Percentiles rank a stretch among this genome's conserved stretches.
phyloP scores from a whole-genome alignment of 1,140 invertebrate genomes.

The honey bee (Apis mellifera) region DNA sequence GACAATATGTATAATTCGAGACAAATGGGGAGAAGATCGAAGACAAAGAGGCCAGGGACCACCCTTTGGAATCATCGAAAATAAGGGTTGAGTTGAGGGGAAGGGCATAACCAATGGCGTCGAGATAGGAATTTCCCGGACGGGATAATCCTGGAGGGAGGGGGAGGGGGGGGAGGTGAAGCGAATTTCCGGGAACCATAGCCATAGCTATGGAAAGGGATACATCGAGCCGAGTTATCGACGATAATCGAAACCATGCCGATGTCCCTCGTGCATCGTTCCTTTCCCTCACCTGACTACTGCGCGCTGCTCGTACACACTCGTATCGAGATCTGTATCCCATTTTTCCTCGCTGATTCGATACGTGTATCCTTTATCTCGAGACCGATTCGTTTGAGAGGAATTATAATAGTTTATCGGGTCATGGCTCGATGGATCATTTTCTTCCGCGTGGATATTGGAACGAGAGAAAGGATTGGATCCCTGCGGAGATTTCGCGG shows the following conservation, averaged over 20 bases:
- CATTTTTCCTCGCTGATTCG: background rate
- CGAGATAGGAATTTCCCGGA: conserved; percentile 63
- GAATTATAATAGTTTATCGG: too few species aligned
- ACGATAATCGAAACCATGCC: conserved; percentile 65
- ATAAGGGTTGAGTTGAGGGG: conserved; percentile 9
- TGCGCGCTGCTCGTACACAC: background rate
- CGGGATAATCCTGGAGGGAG: conserved; percentile 60
- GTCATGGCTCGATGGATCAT: too few species aligned
- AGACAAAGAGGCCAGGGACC: conserved; percentile 38
- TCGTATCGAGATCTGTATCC: conserved; percentile 1
- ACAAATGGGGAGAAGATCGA: conserved; percentile 54
- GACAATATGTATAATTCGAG: conserved; percentile 53
- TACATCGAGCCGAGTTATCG: conserved; percentile 67
- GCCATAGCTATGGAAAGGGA: conserved; percentile 57
- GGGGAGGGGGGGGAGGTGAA: conserved; percentile 42
- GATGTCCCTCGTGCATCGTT: conserved; percentile 69
- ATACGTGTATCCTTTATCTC: too few species aligned
- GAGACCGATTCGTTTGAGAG: too few species aligned
- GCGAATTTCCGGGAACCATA: conserved; percentile 68
- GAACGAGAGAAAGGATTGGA: too few species aligned
- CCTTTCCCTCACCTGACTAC: conserved; percentile 45
- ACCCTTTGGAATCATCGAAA: background rate
- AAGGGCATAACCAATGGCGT: conserved; percentile 41
- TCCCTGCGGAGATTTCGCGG: too few species aligned
- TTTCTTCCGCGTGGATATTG: too few species aligned